A percentile compares a stretch with the other conserved stretches of the same genome.
phyloP scores from a whole-genome alignment of 2,888 invertebrate species.

The Gortyna flavago region DNA sequence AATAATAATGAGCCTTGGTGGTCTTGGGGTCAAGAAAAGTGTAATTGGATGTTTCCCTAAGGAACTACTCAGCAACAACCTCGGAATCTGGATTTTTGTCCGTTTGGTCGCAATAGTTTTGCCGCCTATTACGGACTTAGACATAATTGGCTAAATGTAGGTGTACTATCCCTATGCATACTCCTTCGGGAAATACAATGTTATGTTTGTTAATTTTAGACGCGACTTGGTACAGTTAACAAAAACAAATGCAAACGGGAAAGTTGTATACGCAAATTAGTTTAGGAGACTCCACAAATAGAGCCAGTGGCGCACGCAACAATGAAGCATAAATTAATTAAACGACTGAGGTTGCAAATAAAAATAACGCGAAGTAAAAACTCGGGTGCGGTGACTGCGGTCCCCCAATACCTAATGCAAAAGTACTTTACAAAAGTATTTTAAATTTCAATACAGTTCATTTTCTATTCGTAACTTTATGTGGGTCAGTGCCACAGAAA shows the following conservation, averaged over 20 bases:
- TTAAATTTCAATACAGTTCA: conserved; percentile 69
- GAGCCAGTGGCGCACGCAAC: conserved; percentile 45
- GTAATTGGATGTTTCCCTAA: conserved; percentile 18
- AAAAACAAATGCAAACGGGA: conserved; percentile 43
- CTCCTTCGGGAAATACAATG: conserved; percentile 8
- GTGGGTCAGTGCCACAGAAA: conserved; percentile 58
- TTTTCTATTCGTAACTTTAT: conserved; percentile 67
- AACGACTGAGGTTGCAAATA: conserved; percentile 38
- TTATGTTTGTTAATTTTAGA: conserved; percentile 30
- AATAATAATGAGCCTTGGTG: no score
- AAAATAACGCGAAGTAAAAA: conserved; percentile 44
- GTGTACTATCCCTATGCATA: not conserved
- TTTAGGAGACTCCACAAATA: conserved; percentile 57
- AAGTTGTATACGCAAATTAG: conserved; percentile 51
- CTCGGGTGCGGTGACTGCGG: conserved; percentile 3
- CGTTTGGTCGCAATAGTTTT: conserved; percentile 5
- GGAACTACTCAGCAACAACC: not conserved
- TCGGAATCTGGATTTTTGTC: not conserved
- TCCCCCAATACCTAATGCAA: conserved; percentile 40
- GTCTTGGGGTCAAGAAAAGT: conserved; percentile 11
- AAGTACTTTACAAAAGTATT: conserved; percentile 61
- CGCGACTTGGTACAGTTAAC: conserved; percentile 26
- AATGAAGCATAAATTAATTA: conserved; percentile 58
- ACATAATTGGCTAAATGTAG: conserved; percentile 8
- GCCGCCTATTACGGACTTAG: not conserved